Evolutionary conservation across 2,888 invertebrate species (phyloP).

Genomic region (Apoda limacodes): DNA sequence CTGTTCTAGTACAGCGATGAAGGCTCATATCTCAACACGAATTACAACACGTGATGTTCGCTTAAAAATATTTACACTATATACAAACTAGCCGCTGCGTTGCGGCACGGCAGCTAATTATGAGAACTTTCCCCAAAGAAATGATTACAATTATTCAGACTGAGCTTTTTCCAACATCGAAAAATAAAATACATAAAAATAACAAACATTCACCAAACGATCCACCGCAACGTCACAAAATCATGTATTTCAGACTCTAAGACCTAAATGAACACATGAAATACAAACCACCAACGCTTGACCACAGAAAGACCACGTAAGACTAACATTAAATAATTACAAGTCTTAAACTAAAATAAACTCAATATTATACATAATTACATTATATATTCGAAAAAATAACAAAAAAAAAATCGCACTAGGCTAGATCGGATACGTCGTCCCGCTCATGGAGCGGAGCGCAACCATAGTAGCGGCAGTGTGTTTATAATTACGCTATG

Average conservation of each 20-base stretch:
- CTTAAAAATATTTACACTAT: too few species aligned
- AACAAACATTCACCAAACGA: slow-evolving; percentile 53
- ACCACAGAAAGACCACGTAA: slow-evolving; percentile 38
- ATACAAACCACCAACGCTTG: slow-evolving; percentile 53
- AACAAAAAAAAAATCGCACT: slow-evolving; percentile 45
- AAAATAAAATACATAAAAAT: slow-evolving; percentile 62
- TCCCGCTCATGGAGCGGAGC: slow-evolving; percentile 4
- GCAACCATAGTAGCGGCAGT: slow-evolving; percentile 19
- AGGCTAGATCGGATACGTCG: slow-evolving; percentile 26
- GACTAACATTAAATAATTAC: slow-evolving; percentile 62
- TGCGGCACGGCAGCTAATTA: too few species aligned
- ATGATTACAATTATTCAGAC: slow-evolving; percentile 68
- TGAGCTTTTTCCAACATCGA: slow-evolving; percentile 55
- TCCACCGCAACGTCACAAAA: slow-evolving; percentile 40
- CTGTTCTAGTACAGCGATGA: too few species aligned
- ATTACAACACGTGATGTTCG: too few species aligned
- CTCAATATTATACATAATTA: slow-evolving; percentile 69
- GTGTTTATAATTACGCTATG: slow-evolving; percentile 21
- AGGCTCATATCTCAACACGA: too few species aligned
- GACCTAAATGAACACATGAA: slow-evolving; percentile 69
- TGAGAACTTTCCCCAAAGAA: slow-evolving; percentile 60
- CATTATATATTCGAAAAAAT: slow-evolving; percentile 64
- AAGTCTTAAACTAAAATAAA: slow-evolving; percentile 64
- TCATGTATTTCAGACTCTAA: slow-evolving; percentile 60
- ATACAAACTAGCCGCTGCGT: too few species aligned